These are phyloP conservation scores for Dinoponera quadriceps DNA, from an alignment of 1,140 invertebrate species.

Conservation along the genomic window DNA sequence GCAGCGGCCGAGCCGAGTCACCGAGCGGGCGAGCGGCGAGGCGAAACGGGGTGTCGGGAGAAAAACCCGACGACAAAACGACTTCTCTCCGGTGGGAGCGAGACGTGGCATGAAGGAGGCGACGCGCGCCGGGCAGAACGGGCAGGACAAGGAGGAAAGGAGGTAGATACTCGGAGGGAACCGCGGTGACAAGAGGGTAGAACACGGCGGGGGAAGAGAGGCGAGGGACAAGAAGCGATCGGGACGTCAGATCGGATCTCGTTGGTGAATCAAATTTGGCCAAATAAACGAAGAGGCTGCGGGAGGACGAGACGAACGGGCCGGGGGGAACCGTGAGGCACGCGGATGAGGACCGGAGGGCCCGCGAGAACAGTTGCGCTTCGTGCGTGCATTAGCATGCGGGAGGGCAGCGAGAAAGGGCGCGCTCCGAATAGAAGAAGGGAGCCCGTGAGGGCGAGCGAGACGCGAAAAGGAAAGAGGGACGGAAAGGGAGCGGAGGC, in stretches of 20 bases:
- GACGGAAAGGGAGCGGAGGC: slow-evolving; percentile 49
- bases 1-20: slow-evolving; percentile 26
- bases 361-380: slow-evolving; percentile 81
- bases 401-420: slow-evolving; percentile 74
- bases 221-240: slow-evolving; percentile 78
- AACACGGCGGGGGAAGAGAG: slow-evolving; percentile 46
- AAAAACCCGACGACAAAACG: slow-evolving; percentile 72
- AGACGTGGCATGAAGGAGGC: slow-evolving; percentile 26
- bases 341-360: slow-evolving; percentile 62
- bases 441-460: too few relatives aligned
- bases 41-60: slow-evolving; percentile 67
- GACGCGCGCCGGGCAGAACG: background rate
- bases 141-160: slow-evolving; percentile 14
- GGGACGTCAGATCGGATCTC: slow-evolving; percentile 81
- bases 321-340: slow-evolving; percentile 36
- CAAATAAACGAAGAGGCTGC: slow-evolving; percentile 77
- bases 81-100: slow-evolving; percentile 19
- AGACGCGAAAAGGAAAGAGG: slow-evolving; percentile 41
- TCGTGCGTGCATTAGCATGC: slow-evolving; percentile 83
- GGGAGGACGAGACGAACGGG: slow-evolving; percentile 39
- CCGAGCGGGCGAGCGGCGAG: slow-evolving; percentile 52
- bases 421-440: slow-evolving; percentile 38
- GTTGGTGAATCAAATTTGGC: slow-evolving; percentile 82
- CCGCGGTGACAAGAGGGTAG: slow-evolving; percentile 37
- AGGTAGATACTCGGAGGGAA: background rate